Percentiles rank a stretch among this genome's conserved stretches.
These are phyloP conservation scores for Pseudomyrmex sp. DNA, from an alignment of 1,140 invertebrate genomes.

Conservation along the genomic window DNA sequence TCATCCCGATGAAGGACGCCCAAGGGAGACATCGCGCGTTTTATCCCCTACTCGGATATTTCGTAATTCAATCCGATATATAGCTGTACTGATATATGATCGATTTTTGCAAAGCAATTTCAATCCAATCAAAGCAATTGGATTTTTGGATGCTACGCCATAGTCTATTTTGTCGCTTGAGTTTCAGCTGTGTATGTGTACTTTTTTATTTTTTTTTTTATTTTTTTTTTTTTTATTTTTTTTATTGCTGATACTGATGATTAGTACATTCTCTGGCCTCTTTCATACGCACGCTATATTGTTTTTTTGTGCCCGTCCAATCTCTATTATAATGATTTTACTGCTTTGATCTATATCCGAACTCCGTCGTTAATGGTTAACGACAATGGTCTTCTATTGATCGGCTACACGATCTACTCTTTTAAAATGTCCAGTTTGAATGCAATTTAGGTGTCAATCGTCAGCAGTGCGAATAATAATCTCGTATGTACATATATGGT, in stretches of 20 bases:
- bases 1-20: slow-evolving; percentile 24
- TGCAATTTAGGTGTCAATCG: slow-evolving; percentile 16
- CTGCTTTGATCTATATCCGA: not conserved
- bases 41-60: slow-evolving; percentile 16
- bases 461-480: slow-evolving; percentile 7
- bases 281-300: not conserved
- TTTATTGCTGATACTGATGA: not conserved
- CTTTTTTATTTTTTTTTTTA: too few relatives aligned
- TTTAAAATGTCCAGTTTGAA: not conserved
- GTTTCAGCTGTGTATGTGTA: not conserved
- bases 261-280: not conserved
- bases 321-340: not conserved
- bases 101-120: slow-evolving; percentile 41
- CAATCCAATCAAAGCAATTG: slow-evolving; percentile 45
- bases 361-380: not conserved
- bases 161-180: slow-evolving; percentile 1
- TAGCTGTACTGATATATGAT: slow-evolving; percentile 48
- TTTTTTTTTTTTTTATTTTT: not conserved
- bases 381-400: not conserved
- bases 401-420: not conserved
- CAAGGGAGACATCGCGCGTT: slow-evolving; percentile 44
- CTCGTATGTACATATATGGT: too few relatives aligned
- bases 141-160: not conserved
- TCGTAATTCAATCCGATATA: slow-evolving; percentile 50
- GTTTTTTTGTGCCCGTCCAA: not conserved